A percentile compares a stretch with the other conserved stretches of the same genome.
phyloP scores from a whole-genome alignment of 1,140 invertebrate genomes.

The Asbolus verrucosus region DNA sequence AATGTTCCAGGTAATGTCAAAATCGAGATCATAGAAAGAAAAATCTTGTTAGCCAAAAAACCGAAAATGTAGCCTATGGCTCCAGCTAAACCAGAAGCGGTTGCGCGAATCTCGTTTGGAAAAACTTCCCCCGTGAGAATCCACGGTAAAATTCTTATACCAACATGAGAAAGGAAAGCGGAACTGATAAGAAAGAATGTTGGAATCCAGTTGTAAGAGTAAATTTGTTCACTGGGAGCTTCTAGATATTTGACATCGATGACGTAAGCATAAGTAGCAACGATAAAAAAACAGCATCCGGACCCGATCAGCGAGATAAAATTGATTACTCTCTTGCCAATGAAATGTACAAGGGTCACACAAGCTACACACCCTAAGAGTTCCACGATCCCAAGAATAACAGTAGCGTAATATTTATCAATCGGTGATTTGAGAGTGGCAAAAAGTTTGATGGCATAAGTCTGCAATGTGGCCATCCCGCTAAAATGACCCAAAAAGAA shows the following conservation, averaged over 20 bases:
- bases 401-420: constrained; percentile 78
- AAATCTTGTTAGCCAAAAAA: constrained; percentile 78
- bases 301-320: constrained; percentile 74
- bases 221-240: neutral
- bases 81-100: constrained; percentile 75
- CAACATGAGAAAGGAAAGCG: constrained; percentile 76
- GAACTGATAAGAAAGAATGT: constrained; percentile 72
- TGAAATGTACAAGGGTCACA: constrained; percentile 74
- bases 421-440: constrained; percentile 76
- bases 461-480: constrained; percentile 77
- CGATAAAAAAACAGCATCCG: constrained; percentile 72
- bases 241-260: constrained; percentile 16
- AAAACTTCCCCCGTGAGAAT: constrained; percentile 80
- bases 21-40: constrained; percentile 71
- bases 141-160: constrained; percentile 80
- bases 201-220: constrained; percentile 77
- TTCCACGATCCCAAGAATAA: constrained; percentile 76
- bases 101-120: constrained; percentile 73
- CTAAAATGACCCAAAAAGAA: constrained; percentile 81
- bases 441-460: constrained; percentile 80
- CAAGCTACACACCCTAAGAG: constrained; percentile 74
- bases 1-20: constrained; percentile 77
- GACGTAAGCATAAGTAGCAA: constrained; percentile 68
- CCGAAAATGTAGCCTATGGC: constrained; percentile 78
- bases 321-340: constrained; percentile 75